These are phyloP conservation scores for Ctenosaura bakeri DNA, from an alignment of 2,797 vertebrate species.

Conservation along the genomic window DNA sequence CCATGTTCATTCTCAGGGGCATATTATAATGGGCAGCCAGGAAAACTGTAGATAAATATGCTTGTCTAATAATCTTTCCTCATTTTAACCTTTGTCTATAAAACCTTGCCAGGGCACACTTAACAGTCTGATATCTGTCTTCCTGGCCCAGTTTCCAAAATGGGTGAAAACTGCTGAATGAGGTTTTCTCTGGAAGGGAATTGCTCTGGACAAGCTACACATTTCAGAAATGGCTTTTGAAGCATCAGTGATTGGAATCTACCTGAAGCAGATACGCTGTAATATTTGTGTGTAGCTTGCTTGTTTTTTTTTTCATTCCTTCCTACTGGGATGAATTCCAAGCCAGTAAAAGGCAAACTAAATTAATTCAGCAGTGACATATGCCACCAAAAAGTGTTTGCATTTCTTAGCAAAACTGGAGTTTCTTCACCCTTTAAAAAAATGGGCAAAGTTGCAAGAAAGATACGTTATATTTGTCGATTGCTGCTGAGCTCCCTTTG, in stretches of 20 bases:
- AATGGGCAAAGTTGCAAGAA: constrained; percentile 52
- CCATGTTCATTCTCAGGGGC: constrained; percentile 18
- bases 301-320: constrained; percentile 62
- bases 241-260: constrained; percentile 52
- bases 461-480: constrained; percentile 45
- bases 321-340: constrained; percentile 84
- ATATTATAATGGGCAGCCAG: background rate
- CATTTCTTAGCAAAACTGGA: constrained; percentile 73
- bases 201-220: background rate
- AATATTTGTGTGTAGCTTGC: constrained; percentile 46
- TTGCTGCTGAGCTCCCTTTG: constrained; percentile 37
- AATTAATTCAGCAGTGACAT: constrained; percentile 85
- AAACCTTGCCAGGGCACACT: constrained; percentile 31
- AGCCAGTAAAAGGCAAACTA: constrained; percentile 86
- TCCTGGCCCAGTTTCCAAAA: background rate
- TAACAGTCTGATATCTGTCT: background rate
- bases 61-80: constrained; percentile 7
- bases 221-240: constrained; percentile 55
- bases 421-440: constrained; percentile 61
- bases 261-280: constrained; percentile 76
- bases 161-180: constrained; percentile 46
- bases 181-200: constrained; percentile 3
- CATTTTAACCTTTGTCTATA: constrained; percentile 55
- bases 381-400: constrained; percentile 86
- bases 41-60: constrained; percentile 19